A percentile compares a stretch with the other conserved stretches of the same genome.
Conservation (phyloP, 2,113 vertebrate genomes). For the Zootoca vivipara region DNA sequence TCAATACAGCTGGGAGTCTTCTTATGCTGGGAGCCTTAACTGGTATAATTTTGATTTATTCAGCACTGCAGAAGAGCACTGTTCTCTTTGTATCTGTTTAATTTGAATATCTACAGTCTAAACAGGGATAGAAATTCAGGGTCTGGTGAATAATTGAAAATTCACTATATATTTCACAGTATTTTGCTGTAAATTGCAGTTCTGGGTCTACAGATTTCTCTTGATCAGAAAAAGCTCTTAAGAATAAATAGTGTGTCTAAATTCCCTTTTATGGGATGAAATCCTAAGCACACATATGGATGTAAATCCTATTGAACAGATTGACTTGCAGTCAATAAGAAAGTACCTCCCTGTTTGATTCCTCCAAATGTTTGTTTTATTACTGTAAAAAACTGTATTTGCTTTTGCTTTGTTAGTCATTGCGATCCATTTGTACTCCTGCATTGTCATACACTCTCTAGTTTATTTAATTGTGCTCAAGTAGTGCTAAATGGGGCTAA, state of each 20-base stretch:
- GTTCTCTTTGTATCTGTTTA: background rate
- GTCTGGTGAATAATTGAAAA: background rate
- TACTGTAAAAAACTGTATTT: background rate
- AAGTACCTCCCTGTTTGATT: background rate
- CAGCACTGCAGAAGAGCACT: background rate
- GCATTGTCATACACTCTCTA: background rate
- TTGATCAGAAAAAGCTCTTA: background rate
- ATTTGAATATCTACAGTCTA: background rate
- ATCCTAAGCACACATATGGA: background rate
- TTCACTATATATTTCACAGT: background rate
- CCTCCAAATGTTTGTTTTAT: background rate
- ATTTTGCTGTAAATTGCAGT: background rate
- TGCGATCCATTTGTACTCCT: background rate
- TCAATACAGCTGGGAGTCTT: rapidly evolving
- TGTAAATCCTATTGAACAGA: background rate
- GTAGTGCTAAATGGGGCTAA: background rate
- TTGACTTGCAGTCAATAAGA: background rate
- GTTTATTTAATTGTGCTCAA: background rate
- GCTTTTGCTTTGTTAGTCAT: background rate
- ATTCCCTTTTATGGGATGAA: background rate
- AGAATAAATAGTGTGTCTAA: background rate
- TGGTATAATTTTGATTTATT: background rate
- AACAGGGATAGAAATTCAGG: rapidly evolving
- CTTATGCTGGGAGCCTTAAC: background rate
- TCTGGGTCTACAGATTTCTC: background rate